Conservation (phyloP, 1,140 invertebrate species). For the Halyomorpha halys region DNA sequence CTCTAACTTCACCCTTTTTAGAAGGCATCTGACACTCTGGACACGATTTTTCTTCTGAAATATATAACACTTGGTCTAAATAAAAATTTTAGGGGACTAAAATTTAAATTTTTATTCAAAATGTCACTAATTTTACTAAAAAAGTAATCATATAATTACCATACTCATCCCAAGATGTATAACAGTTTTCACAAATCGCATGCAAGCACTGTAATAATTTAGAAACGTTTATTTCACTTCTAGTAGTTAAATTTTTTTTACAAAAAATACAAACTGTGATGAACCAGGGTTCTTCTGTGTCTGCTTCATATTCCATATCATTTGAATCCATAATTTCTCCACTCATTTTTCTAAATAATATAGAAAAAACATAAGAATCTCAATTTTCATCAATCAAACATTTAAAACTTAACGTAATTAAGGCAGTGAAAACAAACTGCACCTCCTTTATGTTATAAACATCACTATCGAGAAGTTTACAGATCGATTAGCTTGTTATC, state of each 20-base stretch:
- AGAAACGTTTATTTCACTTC: not conserved
- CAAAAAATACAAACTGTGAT: constrained; percentile 11
- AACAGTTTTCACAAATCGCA: not conserved
- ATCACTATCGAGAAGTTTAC: too few species aligned
- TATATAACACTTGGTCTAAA: not conserved
- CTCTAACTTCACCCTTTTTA: constrained; percentile 3
- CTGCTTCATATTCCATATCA: not conserved
- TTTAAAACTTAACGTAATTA: too few species aligned
- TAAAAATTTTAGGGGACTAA: not conserved
- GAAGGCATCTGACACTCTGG: constrained; percentile 10
- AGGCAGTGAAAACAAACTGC: too few species aligned
- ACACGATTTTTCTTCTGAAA: constrained; percentile 6
- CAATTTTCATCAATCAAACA: too few species aligned
- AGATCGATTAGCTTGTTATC: too few species aligned
- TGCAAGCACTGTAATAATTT: constrained; percentile 11
- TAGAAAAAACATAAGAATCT: too few species aligned
- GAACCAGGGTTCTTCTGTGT: constrained; percentile 1
- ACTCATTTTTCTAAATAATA: constrained; percentile 1
- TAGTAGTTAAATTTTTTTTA: constrained; percentile 12
- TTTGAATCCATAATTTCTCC: not conserved
- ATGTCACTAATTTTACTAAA: not conserved
- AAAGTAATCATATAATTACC: not conserved
- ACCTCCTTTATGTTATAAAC: too few species aligned
- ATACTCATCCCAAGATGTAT: not conserved
- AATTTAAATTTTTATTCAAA: not conserved